These are phyloP conservation scores for Sylvietta virens DNA, from an alignment of 2,113 vertebrate species.

Conservation along the genomic window DNA sequence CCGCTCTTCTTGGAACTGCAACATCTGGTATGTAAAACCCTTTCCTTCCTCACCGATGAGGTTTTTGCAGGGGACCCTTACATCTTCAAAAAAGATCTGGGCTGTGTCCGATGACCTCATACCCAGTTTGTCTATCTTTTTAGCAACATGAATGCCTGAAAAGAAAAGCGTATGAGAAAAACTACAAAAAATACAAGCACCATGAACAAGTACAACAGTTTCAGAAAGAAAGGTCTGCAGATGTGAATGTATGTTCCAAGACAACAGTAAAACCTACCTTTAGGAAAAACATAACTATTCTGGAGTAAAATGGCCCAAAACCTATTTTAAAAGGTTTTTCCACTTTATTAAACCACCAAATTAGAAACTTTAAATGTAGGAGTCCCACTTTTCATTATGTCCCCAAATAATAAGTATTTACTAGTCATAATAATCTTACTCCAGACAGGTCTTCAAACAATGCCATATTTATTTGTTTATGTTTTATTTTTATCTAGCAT, in stretches of 20 bases:
- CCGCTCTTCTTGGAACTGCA: slow-evolving; percentile 86
- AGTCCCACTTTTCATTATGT: background rate
- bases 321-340: background rate
- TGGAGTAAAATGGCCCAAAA: background rate
- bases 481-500: background rate
- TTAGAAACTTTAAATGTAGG: background rate
- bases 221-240: background rate
- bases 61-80: slow-evolving; percentile 77
- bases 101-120: slow-evolving; percentile 85
- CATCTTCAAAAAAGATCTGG: slow-evolving; percentile 84
- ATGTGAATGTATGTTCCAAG: background rate
- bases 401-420: background rate
- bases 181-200: background rate
- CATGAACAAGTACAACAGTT: background rate
- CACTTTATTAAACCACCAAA: background rate
- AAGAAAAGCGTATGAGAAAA: background rate
- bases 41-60: slow-evolving; percentile 83
- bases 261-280: background rate
- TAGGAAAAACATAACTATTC: background rate
- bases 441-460: background rate
- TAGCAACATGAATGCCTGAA: slow-evolving; percentile 78
- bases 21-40: slow-evolving; percentile 87
- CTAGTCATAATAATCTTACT: background rate
- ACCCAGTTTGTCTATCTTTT: slow-evolving; percentile 83
- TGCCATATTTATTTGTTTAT: background rate